Base-by-base conservation (phyloP, 37 sponge, comb jelly and placozoan genomes). In the Dysidea cf. avara region DNA sequence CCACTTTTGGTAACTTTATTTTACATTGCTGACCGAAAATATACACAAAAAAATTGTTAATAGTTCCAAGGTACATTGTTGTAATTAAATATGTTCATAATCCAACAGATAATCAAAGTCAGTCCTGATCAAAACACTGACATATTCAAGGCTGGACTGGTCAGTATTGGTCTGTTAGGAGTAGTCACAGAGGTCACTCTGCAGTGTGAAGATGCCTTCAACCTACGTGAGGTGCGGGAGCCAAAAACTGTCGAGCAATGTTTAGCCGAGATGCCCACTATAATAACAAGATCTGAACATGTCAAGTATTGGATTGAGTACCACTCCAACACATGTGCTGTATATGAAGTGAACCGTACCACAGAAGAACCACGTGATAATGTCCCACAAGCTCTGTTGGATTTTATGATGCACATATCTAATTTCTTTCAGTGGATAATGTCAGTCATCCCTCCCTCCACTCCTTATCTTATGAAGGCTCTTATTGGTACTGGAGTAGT, bases 241-340 rank as follows among this genome's bases (percentile, higher is more conserved):
- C 54, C 33, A 2, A 33, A 36, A 3, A 24, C 59, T 33, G 61
- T 90, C 12, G 25, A 62, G 12, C 36, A 80, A n/a, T 90, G 90
- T 40, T 32, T 83, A 25, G 61, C 61, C 18, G 53, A 84, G 35
- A 47, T 76, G 18, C 20, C 63, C 9, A 47, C 46, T 11, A 24
- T 84, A 3, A 50, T 66, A 4, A 14, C 3, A 0, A 55, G 81
- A 48, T 64, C 68, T 35, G 66, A 90, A 28, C 77, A 90, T 66
- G 81, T 80, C 34, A 90, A 90, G 77, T 25, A 76, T 43, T 90
- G 90, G 90, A 39, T 90, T 16, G 90, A 84, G 54, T 16, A 75
- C 14, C 66, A 74, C 54, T 68, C 77, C 36, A 71, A 76, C 2
- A 43, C 32, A 22, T 90, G 90, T 76, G 64, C 40, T 13, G 43